Percentiles rank a stretch among this genome's conserved stretches.
These are phyloP conservation scores for Tubulanus polymorphus DNA, from an alignment of 2,888 invertebrate species.

Conservation along the genomic window DNA sequence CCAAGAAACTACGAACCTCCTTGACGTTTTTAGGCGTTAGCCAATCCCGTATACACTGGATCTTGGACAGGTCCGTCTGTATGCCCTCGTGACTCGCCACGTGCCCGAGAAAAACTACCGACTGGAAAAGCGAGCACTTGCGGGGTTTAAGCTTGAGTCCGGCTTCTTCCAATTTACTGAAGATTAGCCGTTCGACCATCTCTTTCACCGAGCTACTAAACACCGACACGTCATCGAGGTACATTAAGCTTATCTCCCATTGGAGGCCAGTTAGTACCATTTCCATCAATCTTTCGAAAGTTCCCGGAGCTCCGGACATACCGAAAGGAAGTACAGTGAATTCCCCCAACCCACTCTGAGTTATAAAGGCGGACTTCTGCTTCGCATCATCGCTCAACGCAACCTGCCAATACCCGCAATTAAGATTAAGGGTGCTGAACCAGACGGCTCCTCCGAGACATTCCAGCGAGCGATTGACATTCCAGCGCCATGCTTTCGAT, in stretches of 20 bases:
- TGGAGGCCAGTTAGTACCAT: not conserved
- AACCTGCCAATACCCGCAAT: constrained; percentile 17
- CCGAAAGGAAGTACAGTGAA: constrained; percentile 6
- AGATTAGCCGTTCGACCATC: not conserved
- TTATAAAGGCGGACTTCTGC: constrained; percentile 15
- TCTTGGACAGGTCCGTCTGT: not conserved
- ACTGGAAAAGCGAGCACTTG: constrained; percentile 5
- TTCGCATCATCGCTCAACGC: too few relatives aligned
- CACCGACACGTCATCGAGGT: constrained; percentile 8
- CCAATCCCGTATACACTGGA: not conserved
- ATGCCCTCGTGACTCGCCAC: not conserved
- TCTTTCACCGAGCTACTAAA: not conserved
- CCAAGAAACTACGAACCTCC: not conserved
- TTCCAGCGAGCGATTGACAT: constrained; percentile 4
- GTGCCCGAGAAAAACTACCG: constrained; percentile 6
- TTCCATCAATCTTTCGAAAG: constrained; percentile 2
- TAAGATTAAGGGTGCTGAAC: constrained; percentile 10
- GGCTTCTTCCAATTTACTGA: not conserved
- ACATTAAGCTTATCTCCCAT: constrained; percentile 1
- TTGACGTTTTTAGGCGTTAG: constrained; percentile 1
- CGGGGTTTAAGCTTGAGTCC: constrained; percentile 4
- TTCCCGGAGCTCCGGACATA: constrained; percentile 4
- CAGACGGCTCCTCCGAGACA: too few relatives aligned
- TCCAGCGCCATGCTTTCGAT: too few relatives aligned
- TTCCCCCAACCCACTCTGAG: constrained; percentile 6